Base-by-base conservation (phyloP, 2,888 invertebrate species). In the Strigamia transsilvanica region DNA sequence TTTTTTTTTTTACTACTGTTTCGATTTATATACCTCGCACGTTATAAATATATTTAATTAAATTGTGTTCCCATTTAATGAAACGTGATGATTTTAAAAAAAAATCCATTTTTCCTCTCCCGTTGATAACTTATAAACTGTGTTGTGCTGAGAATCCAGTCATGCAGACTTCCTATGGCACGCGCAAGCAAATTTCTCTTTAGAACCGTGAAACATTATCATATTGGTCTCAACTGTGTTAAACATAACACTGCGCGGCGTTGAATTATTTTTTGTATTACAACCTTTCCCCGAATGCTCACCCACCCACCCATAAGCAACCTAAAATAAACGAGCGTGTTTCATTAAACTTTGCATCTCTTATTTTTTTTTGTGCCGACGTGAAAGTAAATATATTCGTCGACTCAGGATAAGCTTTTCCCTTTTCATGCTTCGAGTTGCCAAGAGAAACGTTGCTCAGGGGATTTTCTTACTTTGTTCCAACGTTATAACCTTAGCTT, bases 311-410 rank as follows among this genome's bases (percentile, higher is more conserved):
- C n/a, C 21, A 34, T 42, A 79, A 32, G 34, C 27, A 38, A 79
- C 32, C 73, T 73, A 27, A 73, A 73, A 73, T 73, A 73, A 73
- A 73, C 73, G 73, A 80, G 51, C 32, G 46, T 32, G 80, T 56
- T 80, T 80, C 80, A 80, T 80, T 80, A 80, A 80, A 80, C 51
- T 32, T 80, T 51, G 80, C 80, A 80, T 80, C 80, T 80, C 46
- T 80, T 80, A 80, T 80, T 80, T 18, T 46, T n/a, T 80, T 80
- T 46, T 79, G 73, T 79, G 79, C 79, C 80, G 21, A 51, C 80
- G 21, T 38, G 38, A 42, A 23, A 46, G 80, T 80, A 80, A 80
- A 80, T 80, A 73, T 73, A 80, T 80, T 80, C 80, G 23, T 46
- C 80, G 46, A 51, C 12, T 80, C 80, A 56, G 56, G 80, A 80